Conservation (phyloP, 2,888 invertebrate species). For the Microctonus brassicae region DNA sequence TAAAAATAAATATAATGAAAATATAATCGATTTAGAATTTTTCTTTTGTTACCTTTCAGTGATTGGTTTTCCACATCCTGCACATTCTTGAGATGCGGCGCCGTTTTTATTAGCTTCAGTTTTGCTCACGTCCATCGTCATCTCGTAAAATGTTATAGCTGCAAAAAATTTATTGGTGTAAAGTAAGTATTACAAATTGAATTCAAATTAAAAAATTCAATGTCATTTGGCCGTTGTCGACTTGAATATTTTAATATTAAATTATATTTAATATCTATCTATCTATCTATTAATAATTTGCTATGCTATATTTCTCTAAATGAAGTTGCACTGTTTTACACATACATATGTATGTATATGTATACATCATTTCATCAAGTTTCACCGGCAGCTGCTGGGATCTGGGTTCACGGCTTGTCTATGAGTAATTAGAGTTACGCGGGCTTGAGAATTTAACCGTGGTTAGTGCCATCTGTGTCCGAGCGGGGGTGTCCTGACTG, state of each 20-base stretch:
- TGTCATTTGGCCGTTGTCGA: too few species aligned
- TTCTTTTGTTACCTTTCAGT: constrained; percentile 76
- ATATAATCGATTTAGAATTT: too few species aligned
- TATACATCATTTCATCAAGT: constrained; percentile 60
- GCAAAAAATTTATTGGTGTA: constrained; percentile 38
- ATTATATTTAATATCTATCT: neutral
- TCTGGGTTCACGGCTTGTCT: constrained; percentile 65
- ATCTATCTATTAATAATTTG: too few species aligned
- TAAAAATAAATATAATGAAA: neutral
- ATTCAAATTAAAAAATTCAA: too few species aligned
- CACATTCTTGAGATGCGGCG: constrained; percentile 77
- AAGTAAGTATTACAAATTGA: too few species aligned
- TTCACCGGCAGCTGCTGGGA: constrained; percentile 66
- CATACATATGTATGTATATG: neutral
- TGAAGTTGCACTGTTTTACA: too few species aligned
- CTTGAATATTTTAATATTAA: too few species aligned
- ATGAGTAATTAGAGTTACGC: constrained; percentile 70
- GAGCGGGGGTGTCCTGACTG: constrained; percentile 43
- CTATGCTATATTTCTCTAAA: too few species aligned
- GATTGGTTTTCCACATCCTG: constrained; percentile 89
- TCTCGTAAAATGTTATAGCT: constrained; percentile 50
- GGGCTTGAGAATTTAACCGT: constrained; percentile 69
- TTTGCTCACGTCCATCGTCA: constrained; percentile 68
- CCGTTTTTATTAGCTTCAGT: constrained; percentile 64
- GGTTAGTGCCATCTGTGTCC: constrained; percentile 70